A percentile compares a stretch with the other conserved stretches of the same genome.
phyloP scores from a whole-genome alignment of 2,888 invertebrate genomes.

The Aleiodes leptofemur region DNA sequence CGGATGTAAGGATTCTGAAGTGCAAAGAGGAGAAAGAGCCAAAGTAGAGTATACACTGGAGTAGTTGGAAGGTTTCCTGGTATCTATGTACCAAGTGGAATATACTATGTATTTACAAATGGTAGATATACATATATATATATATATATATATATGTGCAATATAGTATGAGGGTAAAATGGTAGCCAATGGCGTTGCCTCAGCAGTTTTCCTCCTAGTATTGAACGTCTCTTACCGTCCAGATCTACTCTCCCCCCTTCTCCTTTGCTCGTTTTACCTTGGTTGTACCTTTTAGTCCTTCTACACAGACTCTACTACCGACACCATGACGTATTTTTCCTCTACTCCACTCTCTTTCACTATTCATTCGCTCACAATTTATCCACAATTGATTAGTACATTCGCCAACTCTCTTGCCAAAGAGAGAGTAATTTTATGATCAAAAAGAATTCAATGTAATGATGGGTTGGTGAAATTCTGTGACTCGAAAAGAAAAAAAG shows the following conservation, averaged over 20 bases:
- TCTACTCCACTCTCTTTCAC: slow-evolving; percentile 57
- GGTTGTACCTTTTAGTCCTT: slow-evolving; percentile 41
- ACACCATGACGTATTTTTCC: slow-evolving; percentile 40
- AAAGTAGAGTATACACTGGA: slow-evolving; percentile 44
- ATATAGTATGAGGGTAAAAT: slow-evolving; percentile 61
- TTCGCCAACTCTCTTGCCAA: slow-evolving; percentile 54
- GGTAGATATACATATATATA: slow-evolving; percentile 14
- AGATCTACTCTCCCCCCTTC: slow-evolving; percentile 61
- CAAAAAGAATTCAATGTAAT: neutral
- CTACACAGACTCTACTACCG: slow-evolving; percentile 31
- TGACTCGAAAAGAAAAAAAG: neutral
- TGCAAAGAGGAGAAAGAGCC: slow-evolving; percentile 41
- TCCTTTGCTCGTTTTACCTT: slow-evolving; percentile 51
- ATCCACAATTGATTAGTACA: slow-evolving; percentile 59
- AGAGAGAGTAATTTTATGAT: neutral
- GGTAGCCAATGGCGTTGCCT: slow-evolving; percentile 73
- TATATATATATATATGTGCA: slow-evolving; percentile 40
- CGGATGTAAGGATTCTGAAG: slow-evolving; percentile 36
- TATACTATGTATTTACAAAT: slow-evolving; percentile 37
- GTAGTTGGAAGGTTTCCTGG: slow-evolving; percentile 44
- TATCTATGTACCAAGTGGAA: slow-evolving; percentile 46
- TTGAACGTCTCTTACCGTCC: slow-evolving; percentile 74
- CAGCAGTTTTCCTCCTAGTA: slow-evolving; percentile 67
- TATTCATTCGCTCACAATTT: slow-evolving; percentile 46
- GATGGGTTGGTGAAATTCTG: too few species aligned